These are phyloP conservation scores for Coregonus sp. DNA, from an alignment of 2,797 vertebrate species.

Conservation along the genomic window DNA sequence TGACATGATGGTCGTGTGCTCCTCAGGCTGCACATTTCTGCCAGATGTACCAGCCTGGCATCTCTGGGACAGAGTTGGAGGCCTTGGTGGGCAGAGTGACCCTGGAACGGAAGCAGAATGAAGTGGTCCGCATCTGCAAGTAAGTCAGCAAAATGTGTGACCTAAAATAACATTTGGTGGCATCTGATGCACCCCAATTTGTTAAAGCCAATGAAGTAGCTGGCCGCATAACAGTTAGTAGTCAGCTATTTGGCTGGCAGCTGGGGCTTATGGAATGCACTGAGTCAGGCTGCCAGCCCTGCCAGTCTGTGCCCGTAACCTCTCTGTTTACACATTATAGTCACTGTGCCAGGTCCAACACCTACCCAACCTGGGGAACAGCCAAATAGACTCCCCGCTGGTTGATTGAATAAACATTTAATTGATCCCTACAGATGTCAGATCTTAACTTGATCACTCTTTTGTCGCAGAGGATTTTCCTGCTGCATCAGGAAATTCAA, in stretches of 20 bases:
- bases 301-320: constrained; percentile 3
- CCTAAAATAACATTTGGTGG: not conserved
- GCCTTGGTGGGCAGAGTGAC: constrained; percentile 83
- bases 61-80: constrained; percentile 81
- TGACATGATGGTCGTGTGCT: not conserved
- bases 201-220: not conserved
- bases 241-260: not conserved
- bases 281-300: not conserved
- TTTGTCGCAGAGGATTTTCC: too few species aligned
- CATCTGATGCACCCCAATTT: not conserved
- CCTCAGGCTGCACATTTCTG: constrained; percentile 88
- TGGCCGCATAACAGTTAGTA: too few species aligned
- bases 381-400: constrained; percentile 43
- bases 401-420: constrained; percentile 60
- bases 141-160: constrained; percentile 64
- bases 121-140: constrained; percentile 77
- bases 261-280: not conserved
- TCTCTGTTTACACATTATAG: constrained; percentile 28
- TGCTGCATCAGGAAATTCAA: too few species aligned
- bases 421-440: constrained; percentile 55
- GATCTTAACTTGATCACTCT: too few species aligned
- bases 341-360: constrained; percentile 24
- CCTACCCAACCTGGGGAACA: not conserved
- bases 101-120: constrained; percentile 80
- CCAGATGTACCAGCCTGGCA: constrained; percentile 88